Evolutionary conservation across 1,140 invertebrate species (phyloP).

Genomic region (Probaryconus sp.): DNA sequence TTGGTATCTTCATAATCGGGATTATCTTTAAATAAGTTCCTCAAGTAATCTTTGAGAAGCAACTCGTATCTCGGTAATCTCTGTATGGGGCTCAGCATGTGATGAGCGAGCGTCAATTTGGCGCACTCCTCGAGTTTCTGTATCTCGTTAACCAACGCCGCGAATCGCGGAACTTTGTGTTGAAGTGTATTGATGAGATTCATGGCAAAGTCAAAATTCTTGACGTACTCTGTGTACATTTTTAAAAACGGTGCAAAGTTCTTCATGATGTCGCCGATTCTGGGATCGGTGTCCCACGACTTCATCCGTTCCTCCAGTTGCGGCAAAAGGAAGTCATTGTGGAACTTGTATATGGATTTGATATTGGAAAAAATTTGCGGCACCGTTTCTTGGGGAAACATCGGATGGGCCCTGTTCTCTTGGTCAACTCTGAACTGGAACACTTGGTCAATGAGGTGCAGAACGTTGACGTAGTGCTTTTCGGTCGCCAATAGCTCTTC

Average conservation of each 20-base stretch:
- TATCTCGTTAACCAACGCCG: slow-evolving; percentile 82
- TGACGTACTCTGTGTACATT: slow-evolving; percentile 85
- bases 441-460: slow-evolving; percentile 84
- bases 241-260: slow-evolving; percentile 88
- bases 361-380: slow-evolving; percentile 77
- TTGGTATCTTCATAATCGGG: slow-evolving; percentile 84
- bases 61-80: slow-evolving; percentile 85
- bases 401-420: slow-evolving; percentile 78
- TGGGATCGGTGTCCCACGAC: slow-evolving; percentile 80
- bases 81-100: slow-evolving; percentile 88
- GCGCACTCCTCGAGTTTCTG: slow-evolving; percentile 82
- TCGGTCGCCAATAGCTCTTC: slow-evolving; percentile 85
- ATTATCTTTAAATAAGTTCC: slow-evolving; percentile 80
- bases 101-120: slow-evolving; percentile 83
- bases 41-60: slow-evolving; percentile 83
- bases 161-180: slow-evolving; percentile 82
- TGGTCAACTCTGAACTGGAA: slow-evolving; percentile 79
- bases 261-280: slow-evolving; percentile 87
- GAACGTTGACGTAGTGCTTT: slow-evolving; percentile 83
- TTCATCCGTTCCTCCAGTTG: slow-evolving; percentile 82
- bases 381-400: slow-evolving; percentile 74
- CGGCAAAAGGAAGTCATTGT: slow-evolving; percentile 83
- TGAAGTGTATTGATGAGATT: slow-evolving; percentile 81
- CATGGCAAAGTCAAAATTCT: slow-evolving; percentile 84
- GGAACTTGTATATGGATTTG: slow-evolving; percentile 80